Base-by-base conservation (phyloP, 2,113 vertebrate species). In the Hemicordylus capensis region DNA sequence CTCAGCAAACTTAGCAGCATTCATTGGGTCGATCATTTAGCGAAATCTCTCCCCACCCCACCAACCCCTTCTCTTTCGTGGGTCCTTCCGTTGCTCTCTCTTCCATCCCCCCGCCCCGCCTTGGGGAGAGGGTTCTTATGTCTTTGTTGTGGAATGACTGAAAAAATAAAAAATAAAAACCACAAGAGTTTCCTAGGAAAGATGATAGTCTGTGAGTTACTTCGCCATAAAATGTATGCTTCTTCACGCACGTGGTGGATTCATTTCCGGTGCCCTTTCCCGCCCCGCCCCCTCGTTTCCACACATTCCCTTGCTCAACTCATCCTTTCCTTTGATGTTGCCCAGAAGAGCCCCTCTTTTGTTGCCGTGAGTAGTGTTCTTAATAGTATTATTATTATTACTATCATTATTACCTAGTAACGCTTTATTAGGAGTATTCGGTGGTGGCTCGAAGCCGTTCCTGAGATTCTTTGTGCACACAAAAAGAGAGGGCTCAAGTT, bases 381-480 rank as follows among this genome's bases (percentile, higher is more conserved):
- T 56, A 69, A 22, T 63, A 59, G 83, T 34, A 85, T 93, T 63
- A 74, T 64, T 51, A 84, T 82, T 79, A 77, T 20, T 80, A 75
- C 73, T 91, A 87, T 85, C 87, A 84, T 82, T 85, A 89, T 86
- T 9, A 81, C 59, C 46, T 86, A 82, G 70, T 72, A 72, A 85
- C 76, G 74, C 83, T 79, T 92, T 94, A 94, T 95, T 96, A 93
- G 89, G 93, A 84, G 93, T 94, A 96, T 73, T 79, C 84, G 84
- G 76, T 85, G 95, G 95, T 95, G 96, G 96, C 97, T 95, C 94
- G 95, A 93, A 95, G 95, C 96, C 96, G 89, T 97, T 97, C 97
- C 97, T 97, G 97, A 97, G 96, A 97, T 97, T 95, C 93, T 94
- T 92, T 96, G 95, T 96, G 94, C 94, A 92, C 95, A 93, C 93